A percentile compares a stretch with the other conserved stretches of the same genome.
phyloP scores from a whole-genome alignment of 2,888 invertebrate species.

The Balanococcus diminutus region DNA sequence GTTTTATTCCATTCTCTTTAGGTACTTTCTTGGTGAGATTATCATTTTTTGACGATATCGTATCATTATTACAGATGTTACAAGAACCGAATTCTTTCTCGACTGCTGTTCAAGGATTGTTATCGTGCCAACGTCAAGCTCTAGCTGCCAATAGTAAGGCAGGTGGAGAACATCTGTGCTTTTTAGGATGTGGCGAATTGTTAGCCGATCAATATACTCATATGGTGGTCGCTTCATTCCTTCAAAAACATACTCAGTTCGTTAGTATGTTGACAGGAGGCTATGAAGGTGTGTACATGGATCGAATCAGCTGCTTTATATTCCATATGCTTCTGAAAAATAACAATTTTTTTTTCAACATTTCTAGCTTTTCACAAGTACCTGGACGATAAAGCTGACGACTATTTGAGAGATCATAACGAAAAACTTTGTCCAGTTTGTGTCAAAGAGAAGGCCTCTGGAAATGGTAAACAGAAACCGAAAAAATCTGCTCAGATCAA shows the following conservation, averaged over 20 bases:
- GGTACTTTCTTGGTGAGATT: too few species aligned
- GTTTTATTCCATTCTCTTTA: too few species aligned
- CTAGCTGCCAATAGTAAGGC: constrained; percentile 84
- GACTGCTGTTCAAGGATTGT: constrained; percentile 89
- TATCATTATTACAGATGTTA: constrained; percentile 82
- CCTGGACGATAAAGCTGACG: constrained; percentile 64
- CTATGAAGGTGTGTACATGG: constrained; percentile 66
- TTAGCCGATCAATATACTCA: constrained; percentile 96
- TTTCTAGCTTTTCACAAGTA: constrained; percentile 61
- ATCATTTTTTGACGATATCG: too few species aligned
- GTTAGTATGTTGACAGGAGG: constrained; percentile 92
- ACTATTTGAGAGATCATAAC: constrained; percentile 85
- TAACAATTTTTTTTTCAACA: neutral
- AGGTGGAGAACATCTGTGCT: constrained; percentile 87
- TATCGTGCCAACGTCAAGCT: constrained; percentile 87
- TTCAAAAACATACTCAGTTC: constrained; percentile 91
- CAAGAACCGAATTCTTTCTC: constrained; percentile 94
- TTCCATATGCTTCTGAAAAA: neutral
- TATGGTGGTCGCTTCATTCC: constrained; percentile 97
- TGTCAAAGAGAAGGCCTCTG: constrained; percentile 54
- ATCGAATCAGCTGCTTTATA: neutral
- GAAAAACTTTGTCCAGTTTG: constrained; percentile 81
- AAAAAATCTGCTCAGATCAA: constrained; percentile 33
- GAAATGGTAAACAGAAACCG: constrained; percentile 12
- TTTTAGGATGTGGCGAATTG: constrained; percentile 89